phyloP scores from a whole-genome alignment of 2,113 vertebrate species.

The Rhabdornis inornatus region DNA sequence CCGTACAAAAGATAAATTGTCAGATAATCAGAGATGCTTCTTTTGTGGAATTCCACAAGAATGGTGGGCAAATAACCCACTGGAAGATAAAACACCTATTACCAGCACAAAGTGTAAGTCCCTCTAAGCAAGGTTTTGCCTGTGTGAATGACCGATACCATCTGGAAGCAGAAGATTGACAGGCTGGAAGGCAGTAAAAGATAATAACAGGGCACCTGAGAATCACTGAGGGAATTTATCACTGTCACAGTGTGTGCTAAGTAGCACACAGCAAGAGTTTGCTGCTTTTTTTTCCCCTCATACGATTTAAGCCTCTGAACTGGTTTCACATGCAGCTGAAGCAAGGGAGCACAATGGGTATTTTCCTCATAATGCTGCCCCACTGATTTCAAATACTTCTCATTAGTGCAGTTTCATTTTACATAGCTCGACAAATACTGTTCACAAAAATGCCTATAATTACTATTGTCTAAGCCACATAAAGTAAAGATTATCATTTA shows the following conservation, averaged over 20 bases:
- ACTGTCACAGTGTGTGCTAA: constrained; percentile 57
- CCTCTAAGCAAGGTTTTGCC: constrained; percentile 63
- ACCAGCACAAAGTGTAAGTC: constrained; percentile 63
- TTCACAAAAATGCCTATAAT: not conserved
- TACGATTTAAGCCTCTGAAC: not conserved
- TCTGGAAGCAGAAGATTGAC: constrained; percentile 69
- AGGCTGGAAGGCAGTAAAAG: constrained; percentile 63
- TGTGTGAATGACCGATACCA: constrained; percentile 64
- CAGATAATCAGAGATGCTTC: constrained; percentile 66
- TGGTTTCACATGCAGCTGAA: not conserved
- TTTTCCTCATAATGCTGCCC: not conserved
- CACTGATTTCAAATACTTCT: not conserved
- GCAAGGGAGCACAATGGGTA: not conserved
- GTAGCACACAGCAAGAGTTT: constrained; percentile 2
- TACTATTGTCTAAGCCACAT: not conserved
- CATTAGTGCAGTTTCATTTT: not conserved
- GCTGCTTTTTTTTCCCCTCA: not conserved
- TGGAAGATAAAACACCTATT: constrained; percentile 67
- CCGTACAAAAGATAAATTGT: constrained; percentile 59
- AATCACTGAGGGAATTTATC: constrained; percentile 67
- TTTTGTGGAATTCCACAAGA: constrained; percentile 48
- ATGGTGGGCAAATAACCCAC: constrained; percentile 60
- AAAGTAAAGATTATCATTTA: not conserved
- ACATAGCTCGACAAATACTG: not conserved
- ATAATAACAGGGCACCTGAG: constrained; percentile 69